phyloP scores from a whole-genome alignment of 1,140 invertebrate genomes.

The Pachypeltis micranthus region DNA sequence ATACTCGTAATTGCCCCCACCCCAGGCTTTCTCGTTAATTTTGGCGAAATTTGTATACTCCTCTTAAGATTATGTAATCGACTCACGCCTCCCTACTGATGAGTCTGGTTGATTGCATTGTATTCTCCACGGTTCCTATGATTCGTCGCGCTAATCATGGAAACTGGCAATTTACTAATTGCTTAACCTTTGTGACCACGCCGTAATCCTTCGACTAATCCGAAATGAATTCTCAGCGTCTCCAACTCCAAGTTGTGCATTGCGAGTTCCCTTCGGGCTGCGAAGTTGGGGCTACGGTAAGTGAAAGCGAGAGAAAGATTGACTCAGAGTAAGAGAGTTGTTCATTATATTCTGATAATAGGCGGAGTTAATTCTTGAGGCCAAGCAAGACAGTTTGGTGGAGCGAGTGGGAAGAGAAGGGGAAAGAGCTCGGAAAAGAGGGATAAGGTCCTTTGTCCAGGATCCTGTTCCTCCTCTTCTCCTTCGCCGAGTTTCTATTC shows the following conservation, averaged over 20 bases:
- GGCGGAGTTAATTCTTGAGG: conserved; percentile 18
- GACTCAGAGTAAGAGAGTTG: conserved; percentile 3
- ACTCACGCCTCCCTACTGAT: too few relatives aligned
- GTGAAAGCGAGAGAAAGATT: neutral
- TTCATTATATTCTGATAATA: neutral
- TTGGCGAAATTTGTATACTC: too few relatives aligned
- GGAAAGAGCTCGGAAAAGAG: conserved; percentile 19
- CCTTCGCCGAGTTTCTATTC: neutral
- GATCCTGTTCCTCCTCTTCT: neutral
- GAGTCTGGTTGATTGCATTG: too few relatives aligned
- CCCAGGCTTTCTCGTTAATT: too few relatives aligned
- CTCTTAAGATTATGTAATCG: too few relatives aligned
- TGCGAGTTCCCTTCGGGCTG: neutral
- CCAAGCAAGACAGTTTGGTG: conserved; percentile 17
- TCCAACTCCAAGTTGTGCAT: neutral
- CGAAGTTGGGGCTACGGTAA: neutral
- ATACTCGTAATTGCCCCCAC: too few relatives aligned
- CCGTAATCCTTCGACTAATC: too few relatives aligned
- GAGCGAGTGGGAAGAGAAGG: conserved; percentile 20
- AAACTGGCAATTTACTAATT: too few relatives aligned
- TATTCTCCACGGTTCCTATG: too few relatives aligned
- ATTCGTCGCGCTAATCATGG: too few relatives aligned
- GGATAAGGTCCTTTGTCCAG: conserved; percentile 5
- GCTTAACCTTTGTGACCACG: too few relatives aligned
- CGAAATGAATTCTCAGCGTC: too few relatives aligned